Conservation (phyloP, 2,797 vertebrate species). For the Hirundo rustica region DNA sequence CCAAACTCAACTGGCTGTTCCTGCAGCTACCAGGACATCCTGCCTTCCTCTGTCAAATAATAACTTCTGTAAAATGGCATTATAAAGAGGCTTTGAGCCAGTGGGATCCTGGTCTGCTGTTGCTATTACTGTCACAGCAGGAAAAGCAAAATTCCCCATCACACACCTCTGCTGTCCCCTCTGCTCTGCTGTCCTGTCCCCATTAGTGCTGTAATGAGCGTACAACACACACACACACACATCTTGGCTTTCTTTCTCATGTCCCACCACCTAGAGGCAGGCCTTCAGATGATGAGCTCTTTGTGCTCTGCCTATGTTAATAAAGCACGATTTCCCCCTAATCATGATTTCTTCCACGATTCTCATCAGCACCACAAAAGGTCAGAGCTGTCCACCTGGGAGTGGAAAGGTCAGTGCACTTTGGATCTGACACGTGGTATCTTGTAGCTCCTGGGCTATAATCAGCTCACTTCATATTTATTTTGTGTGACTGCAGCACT, state of each 20-base stretch:
- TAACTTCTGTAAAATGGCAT: neutral
- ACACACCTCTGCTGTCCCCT: neutral
- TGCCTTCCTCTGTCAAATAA: neutral
- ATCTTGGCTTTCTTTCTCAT: neutral
- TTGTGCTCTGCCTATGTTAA: constrained; percentile 17
- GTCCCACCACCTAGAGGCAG: constrained; percentile 18
- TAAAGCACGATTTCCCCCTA: neutral
- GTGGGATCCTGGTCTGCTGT: neutral
- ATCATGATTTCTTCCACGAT: constrained; percentile 46
- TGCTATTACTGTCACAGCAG: neutral
- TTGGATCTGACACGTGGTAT: constrained; percentile 16
- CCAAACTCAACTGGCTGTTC: neutral
- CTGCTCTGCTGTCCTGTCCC: neutral
- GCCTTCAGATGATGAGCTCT: constrained; percentile 2
- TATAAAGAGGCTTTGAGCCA: constrained; percentile 1
- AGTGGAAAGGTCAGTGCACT: constrained; percentile 63
- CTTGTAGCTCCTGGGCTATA: constrained; percentile 51
- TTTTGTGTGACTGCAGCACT: constrained; percentile 30
- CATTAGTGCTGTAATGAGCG: constrained; percentile 3
- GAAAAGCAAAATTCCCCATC: neutral
- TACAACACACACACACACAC: neutral
- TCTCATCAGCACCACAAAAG: constrained; percentile 50
- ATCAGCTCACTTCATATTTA: constrained; percentile 23
- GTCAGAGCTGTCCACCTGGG: constrained; percentile 52
- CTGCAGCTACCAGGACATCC: neutral